Conservation (phyloP, 2,888 invertebrate species). For the Drosophila nr. perissopoda region DNA sequence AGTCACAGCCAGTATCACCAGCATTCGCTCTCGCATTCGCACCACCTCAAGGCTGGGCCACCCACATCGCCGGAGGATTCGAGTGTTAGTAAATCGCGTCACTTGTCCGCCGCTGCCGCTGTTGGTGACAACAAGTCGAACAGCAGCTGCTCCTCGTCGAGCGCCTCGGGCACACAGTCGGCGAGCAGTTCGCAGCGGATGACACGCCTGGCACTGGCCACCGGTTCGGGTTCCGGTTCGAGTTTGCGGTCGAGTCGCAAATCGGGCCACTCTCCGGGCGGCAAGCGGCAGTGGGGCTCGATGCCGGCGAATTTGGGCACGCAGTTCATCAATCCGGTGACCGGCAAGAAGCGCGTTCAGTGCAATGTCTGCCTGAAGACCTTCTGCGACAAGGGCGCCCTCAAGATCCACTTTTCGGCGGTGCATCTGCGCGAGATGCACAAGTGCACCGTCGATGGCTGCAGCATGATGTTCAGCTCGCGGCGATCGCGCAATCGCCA, state of each 20-base stretch:
- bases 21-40: constrained; percentile 65
- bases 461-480: constrained; percentile 99
- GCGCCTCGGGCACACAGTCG: constrained; percentile 39
- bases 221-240: constrained; percentile 16
- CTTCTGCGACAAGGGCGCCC: constrained; percentile 99
- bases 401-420: constrained; percentile 99
- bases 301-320: constrained; percentile 93
- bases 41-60: constrained; percentile 20
- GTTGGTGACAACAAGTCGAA: constrained; percentile 50
- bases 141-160: constrained; percentile 52
- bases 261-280: constrained; percentile 85
- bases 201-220: constrained; percentile 59
- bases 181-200: constrained; percentile 64
- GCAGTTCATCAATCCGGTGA: constrained; percentile 95
- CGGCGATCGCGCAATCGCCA: constrained; percentile 97
- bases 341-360: constrained; percentile 98
- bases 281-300: constrained; percentile 92
- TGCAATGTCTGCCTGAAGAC: constrained; percentile 99
- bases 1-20: constrained; percentile 30
- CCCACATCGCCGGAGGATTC: constrained; percentile 36
- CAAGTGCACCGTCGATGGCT: constrained; percentile 99
- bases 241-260: constrained; percentile 77
- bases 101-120: constrained; percentile 9
- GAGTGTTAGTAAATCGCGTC: constrained; percentile 31
- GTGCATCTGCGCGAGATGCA: constrained; percentile 99